Base-by-base conservation (phyloP, 2,113 vertebrate genomes). In the Psittacula cyanocephala region DNA sequence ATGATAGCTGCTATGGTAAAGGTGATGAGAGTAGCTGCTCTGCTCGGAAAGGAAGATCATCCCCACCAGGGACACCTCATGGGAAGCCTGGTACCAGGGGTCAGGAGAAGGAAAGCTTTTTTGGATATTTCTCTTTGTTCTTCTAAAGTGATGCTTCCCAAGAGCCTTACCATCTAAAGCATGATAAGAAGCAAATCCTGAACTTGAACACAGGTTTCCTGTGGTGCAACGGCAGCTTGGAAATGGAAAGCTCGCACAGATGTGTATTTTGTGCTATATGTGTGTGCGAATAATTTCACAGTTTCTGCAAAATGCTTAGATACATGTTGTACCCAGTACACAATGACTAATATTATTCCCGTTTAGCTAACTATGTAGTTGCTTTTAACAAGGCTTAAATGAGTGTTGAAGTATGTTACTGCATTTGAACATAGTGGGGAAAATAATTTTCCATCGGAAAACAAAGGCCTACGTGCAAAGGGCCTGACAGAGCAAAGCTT, bases 61-160 rank as follows among this genome's bases (percentile, higher is more conserved):
- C 13, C 28, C 25, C 28, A 43, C 0, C 7, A 28, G 24, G 52
- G 35, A 23, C 11, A 39, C 1, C 8, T 23, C 6, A 20, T 11
- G 28, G 33, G 33, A 91, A 49, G 11, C 8, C 22, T n/a, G 10
- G 16, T 35, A 24, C 20, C 43, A 50, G 5, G 9, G 37, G 25
- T 8, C 27, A 62, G 33, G 27, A 63, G 15, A 43, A 71, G 24
- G 17, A 84, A 81, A 77, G 27, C 4, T 57, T 5, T 23, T 44
- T n/a, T 44, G 28, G 16, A 5, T 60, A 11, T n/a, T 91, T 85
- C 7, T 8, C 39, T 75, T 33, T 91, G 8, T 7, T 64, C 29
- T 60, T 64, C 35, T 81, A 39, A 92, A 77, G 25, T 3, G 7
- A 20, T 37, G 15, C 16, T 81, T 89, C 60, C 27, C 27, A 37